These are phyloP conservation scores for Nycticryphes semicollaris DNA, from an alignment of 2,113 vertebrate genomes.

Conservation along the genomic window DNA sequence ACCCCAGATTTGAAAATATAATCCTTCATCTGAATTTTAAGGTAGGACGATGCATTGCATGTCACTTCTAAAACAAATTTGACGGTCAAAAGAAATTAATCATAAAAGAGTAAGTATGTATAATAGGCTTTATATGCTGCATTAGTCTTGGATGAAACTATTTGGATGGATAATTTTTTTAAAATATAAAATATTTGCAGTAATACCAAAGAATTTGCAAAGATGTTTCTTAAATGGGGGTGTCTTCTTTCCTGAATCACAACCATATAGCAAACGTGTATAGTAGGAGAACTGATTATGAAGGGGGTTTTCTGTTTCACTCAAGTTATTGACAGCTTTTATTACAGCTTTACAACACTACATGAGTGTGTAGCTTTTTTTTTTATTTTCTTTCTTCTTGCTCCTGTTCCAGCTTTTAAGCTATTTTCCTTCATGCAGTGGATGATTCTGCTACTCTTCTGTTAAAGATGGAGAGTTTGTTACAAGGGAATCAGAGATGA, in stretches of 20 bases:
- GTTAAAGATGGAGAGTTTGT: not conserved
- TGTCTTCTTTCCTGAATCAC: not conserved
- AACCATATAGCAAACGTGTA: not conserved
- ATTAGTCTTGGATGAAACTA: not conserved
- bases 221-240: not conserved
- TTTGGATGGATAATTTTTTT: not conserved
- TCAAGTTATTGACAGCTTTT: constrained; percentile 6
- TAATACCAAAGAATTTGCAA: not conserved
- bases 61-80: not conserved
- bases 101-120: not conserved
- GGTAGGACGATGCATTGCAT: not conserved
- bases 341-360: not conserved
- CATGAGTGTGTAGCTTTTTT: not conserved
- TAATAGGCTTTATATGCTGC: not conserved
- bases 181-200: not conserved
- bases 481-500: not conserved
- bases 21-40: not conserved
- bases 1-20: not conserved
- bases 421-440: not conserved
- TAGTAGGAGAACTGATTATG: not conserved
- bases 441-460: not conserved
- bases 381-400: not conserved
- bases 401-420: not conserved
- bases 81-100: not conserved
- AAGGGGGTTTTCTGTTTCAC: not conserved